Conservation (phyloP, 1,140 invertebrate genomes). For the Drosophila lowei region DNA sequence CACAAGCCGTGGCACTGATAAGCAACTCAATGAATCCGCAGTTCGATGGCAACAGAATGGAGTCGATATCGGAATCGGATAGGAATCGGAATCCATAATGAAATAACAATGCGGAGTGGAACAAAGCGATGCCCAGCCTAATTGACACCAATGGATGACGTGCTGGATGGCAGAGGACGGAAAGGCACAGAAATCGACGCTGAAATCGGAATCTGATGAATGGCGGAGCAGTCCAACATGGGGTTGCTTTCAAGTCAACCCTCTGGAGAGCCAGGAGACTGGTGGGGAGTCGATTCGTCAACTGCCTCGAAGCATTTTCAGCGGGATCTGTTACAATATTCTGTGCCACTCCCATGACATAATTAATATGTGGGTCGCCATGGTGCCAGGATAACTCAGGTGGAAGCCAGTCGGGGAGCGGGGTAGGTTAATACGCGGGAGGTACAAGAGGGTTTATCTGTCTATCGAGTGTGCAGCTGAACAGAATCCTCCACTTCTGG, state of each 20-base stretch:
- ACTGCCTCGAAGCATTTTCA: conserved; percentile 25
- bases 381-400: conserved; percentile 7
- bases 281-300: conserved; percentile 37
- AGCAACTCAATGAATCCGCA: conserved; percentile 43
- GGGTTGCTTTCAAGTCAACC: conserved; percentile 5
- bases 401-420: background rate
- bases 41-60: conserved; percentile 41
- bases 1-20: conserved; percentile 47
- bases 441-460: background rate
- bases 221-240: conserved; percentile 2
- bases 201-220: conserved; percentile 9
- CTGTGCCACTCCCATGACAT: conserved; percentile 1
- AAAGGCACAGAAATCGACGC: conserved; percentile 8
- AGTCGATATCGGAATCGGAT: background rate
- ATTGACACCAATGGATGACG: conserved; percentile 33
- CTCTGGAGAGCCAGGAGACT: background rate
- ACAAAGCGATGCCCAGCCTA: conserved; percentile 35
- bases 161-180: background rate
- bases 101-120: conserved; percentile 40
- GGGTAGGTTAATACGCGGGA: too few relatives aligned
- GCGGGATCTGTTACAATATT: conserved; percentile 41
- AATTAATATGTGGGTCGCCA: conserved; percentile 38
- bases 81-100: conserved; percentile 27
- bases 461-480: conserved; percentile 8
- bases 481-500: background rate